Evolutionary conservation across 2,797 vertebrate species (phyloP).

Genomic region (Sebastes minor): DNA sequence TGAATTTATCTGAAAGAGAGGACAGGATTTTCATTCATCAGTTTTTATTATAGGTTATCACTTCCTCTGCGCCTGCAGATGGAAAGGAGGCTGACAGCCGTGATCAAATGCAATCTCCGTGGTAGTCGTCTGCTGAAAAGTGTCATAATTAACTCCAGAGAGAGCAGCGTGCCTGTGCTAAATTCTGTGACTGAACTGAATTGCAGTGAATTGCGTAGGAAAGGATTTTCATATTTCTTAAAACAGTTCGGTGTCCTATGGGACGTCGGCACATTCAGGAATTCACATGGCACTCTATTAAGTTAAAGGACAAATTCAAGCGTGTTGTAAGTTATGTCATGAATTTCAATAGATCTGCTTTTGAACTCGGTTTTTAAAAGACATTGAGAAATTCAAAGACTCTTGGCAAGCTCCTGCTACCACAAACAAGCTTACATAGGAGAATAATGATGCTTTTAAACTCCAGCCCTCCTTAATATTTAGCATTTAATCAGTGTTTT

Average conservation of each 20-base stretch:
- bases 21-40: conserved; percentile 17
- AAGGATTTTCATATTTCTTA: conserved; percentile 25
- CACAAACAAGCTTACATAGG: not conserved
- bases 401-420: not conserved
- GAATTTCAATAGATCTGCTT: not conserved
- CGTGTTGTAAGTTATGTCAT: not conserved
- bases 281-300: not conserved
- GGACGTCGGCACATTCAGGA: conserved; percentile 22
- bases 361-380: not conserved
- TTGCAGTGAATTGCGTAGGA: conserved; percentile 14
- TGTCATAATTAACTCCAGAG: conserved; percentile 55
- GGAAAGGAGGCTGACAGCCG: conserved; percentile 12
- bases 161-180: conserved; percentile 15
- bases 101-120: conserved; percentile 33
- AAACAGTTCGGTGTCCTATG: conserved; percentile 17
- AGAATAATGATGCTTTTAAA: not conserved
- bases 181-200: not conserved
- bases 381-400: not conserved
- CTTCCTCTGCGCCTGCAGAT: conserved; percentile 9
- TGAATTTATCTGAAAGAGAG: conserved; percentile 30
- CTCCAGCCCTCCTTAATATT: not conserved
- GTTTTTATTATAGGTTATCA: conserved; percentile 27
- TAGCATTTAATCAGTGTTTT: conserved; percentile 30
- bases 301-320: not conserved
- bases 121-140: conserved; percentile 25